Conservation (phyloP, 2,113 vertebrate species). For the Haemorhous mexicanus region DNA sequence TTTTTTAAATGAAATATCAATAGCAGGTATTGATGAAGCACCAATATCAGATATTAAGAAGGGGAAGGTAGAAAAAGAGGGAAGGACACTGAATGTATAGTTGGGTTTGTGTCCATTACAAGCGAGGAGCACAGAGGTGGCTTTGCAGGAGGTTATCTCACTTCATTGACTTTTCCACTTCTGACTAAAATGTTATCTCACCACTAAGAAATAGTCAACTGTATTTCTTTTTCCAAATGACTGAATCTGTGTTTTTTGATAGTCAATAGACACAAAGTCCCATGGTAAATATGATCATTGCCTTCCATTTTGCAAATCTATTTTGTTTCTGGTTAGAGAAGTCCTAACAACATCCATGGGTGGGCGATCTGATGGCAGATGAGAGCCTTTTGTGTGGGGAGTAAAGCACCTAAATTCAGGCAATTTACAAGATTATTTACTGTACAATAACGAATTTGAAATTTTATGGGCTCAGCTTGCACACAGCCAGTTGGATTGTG, state of each 20-base stretch:
- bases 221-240: background rate
- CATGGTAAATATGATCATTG: background rate
- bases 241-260: background rate
- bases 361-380: background rate
- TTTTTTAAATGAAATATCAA: background rate
- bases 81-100: rapidly evolving
- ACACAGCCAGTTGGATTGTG: rapidly evolving
- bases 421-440: background rate
- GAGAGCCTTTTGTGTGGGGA: background rate
- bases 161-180: background rate
- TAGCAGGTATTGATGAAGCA: background rate
- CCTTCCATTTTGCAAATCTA: background rate
- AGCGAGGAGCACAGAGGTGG: background rate
- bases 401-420: background rate
- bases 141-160: background rate
- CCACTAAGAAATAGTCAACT: background rate
- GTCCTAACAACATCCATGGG: background rate
- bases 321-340: background rate
- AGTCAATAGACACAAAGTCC: background rate
- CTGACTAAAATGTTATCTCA: background rate
- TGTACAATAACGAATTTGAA: background rate
- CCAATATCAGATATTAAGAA: background rate
- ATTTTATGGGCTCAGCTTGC: background rate
- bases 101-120: background rate
- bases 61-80: background rate